A percentile compares a stretch with the other conserved stretches of the same genome.
Conservation (phyloP, 2,888 invertebrate species). For the Palloptera scutellata region DNA sequence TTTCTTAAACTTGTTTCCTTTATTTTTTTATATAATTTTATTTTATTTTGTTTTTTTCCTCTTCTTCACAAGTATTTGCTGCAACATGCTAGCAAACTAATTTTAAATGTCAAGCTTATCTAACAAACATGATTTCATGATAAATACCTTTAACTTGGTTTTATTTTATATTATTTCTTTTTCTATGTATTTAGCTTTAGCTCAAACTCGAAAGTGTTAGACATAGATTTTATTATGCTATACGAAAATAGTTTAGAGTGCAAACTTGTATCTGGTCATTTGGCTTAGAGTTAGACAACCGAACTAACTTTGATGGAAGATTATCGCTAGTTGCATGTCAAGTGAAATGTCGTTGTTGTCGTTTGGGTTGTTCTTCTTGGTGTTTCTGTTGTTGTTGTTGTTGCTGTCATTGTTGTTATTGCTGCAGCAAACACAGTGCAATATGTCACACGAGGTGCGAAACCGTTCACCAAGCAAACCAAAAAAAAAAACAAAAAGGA, state of each 20-base stretch:
- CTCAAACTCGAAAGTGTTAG: too few relatives aligned
- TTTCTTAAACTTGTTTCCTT: not conserved
- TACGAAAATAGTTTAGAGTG: too few relatives aligned
- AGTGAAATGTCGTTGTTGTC: constrained; percentile 18
- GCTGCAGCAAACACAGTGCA: constrained; percentile 3
- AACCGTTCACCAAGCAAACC: constrained; percentile 16
- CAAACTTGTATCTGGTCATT: too few relatives aligned
- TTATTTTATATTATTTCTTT: not conserved
- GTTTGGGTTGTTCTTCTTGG: not conserved
- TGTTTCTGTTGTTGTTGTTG: not conserved
- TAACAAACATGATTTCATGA: constrained; percentile 56
- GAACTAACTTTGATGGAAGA: constrained; percentile 22
- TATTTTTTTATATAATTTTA: not conserved
- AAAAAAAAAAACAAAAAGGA: constrained; percentile 4
- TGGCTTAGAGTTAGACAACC: too few relatives aligned
- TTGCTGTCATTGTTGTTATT: not conserved
- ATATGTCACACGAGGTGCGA: constrained; percentile 30
- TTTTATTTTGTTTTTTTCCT: too few relatives aligned
- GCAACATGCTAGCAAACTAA: constrained; percentile 50
- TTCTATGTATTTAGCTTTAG: not conserved
- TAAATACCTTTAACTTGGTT: constrained; percentile 41
- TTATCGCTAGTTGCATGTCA: constrained; percentile 39
- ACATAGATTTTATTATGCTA: not conserved
- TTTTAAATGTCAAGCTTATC: constrained; percentile 62
- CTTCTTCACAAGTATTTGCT: constrained; percentile 17